phyloP scores from a whole-genome alignment of 2,113 vertebrate species.

The Scalopus aquaticus region DNA sequence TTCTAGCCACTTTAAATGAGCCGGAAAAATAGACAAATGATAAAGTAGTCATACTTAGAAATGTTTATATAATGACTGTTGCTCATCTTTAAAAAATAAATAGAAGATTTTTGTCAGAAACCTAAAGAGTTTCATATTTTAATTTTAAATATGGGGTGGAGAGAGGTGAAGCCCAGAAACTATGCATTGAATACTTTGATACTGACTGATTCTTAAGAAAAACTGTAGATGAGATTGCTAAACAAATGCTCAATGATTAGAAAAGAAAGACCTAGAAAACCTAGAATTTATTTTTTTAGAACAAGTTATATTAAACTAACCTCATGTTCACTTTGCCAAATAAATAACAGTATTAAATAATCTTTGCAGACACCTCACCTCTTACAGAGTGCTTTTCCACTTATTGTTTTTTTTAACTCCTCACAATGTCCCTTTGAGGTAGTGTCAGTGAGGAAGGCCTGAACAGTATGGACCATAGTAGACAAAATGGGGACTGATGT shows the following conservation, averaged over 20 bases:
- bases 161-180: background rate
- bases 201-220: conserved; percentile 30
- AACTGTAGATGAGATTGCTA: conserved; percentile 40
- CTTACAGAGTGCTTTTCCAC: background rate
- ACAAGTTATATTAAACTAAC: background rate
- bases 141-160: background rate
- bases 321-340: conserved; percentile 16
- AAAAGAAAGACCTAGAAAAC: conserved; percentile 18
- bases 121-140: conserved; percentile 5
- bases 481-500: background rate
- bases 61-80: background rate
- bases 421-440: background rate
- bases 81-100: background rate
- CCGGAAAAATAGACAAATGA: background rate
- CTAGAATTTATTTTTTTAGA: conserved; percentile 19
- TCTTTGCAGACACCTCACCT: background rate
- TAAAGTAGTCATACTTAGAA: background rate
- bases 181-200: conserved; percentile 10
- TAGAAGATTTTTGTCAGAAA: conserved; percentile 34
- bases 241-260: conserved; percentile 33
- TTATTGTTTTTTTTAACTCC: background rate
- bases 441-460: background rate
- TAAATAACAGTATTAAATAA: background rate
- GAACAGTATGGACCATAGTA: background rate
- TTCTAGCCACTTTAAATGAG: conserved; percentile 5